These are phyloP conservation scores for Cantharis rufa DNA, from an alignment of 2,888 invertebrate species.

Conservation along the genomic window DNA sequence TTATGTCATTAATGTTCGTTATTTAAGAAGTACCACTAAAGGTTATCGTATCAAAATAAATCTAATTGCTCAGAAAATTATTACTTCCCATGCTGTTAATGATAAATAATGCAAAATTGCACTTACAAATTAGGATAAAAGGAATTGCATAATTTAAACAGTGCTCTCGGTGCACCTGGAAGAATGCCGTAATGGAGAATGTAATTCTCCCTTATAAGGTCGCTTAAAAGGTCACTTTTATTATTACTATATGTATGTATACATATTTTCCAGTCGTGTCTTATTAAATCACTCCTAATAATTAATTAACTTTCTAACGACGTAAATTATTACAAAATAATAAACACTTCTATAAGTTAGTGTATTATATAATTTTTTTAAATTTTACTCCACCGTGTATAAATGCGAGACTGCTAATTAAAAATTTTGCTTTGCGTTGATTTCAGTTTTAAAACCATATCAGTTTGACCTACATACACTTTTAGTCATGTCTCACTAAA, in stretches of 20 bases:
- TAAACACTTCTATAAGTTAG: background rate
- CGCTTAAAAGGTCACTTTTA: constrained; percentile 16
- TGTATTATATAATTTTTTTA: background rate
- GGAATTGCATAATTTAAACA: constrained; percentile 2
- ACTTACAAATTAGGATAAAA: background rate
- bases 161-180: constrained; percentile 7
- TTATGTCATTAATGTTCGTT: background rate
- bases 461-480: background rate
- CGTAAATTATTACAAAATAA: background rate
- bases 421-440: background rate
- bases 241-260: background rate
- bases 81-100: background rate
- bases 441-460: background rate
- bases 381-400: background rate
- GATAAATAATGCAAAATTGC: background rate
- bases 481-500: background rate
- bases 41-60: background rate
- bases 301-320: background rate
- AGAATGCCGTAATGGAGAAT: constrained; percentile 10
- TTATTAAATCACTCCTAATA: background rate
- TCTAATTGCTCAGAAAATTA: background rate
- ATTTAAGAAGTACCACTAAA: background rate
- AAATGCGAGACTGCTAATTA: background rate
- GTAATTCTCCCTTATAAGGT: constrained; percentile 21
- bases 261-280: background rate